A percentile compares a stretch with the other conserved stretches of the same genome.
Evolutionary conservation across 2,113 vertebrate genomes (phyloP).

Genomic region (Tupaia tana): DNA sequence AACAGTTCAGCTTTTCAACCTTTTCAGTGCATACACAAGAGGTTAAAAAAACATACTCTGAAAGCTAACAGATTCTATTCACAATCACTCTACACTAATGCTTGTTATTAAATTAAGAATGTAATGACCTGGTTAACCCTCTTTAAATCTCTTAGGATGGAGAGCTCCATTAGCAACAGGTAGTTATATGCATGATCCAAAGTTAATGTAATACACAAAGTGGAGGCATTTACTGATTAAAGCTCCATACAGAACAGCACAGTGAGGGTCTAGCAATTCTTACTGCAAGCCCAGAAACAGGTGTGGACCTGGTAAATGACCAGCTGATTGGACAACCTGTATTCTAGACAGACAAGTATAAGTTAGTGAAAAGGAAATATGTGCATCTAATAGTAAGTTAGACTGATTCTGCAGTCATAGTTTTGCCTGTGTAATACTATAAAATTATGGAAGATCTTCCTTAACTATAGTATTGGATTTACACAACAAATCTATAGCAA

Average conservation of each 20-base stretch:
- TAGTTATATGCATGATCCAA: conserved; percentile 93
- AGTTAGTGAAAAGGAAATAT: conserved; percentile 88
- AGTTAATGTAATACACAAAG: conserved; percentile 88
- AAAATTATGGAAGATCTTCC: conserved; percentile 85
- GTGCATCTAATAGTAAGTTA: conserved; percentile 87
- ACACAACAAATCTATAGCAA: conserved; percentile 79
- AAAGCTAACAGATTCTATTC: conserved; percentile 89
- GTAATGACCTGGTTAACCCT: conserved; percentile 91
- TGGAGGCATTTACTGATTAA: conserved; percentile 87
- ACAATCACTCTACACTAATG: conserved; percentile 99
- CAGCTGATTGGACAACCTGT: conserved; percentile 93
- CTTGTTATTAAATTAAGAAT: conserved; percentile 95
- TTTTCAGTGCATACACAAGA: conserved; percentile 67
- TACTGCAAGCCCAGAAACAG: conserved; percentile 85
- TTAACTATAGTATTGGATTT: conserved; percentile 81
- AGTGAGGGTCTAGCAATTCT: conserved; percentile 86
- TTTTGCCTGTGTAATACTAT: conserved; percentile 87
- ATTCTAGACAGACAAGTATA: conserved; percentile 89
- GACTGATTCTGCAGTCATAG: conserved; percentile 95
- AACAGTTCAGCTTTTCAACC: conserved; percentile 84
- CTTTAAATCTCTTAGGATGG: conserved; percentile 92
- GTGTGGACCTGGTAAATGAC: conserved; percentile 88
- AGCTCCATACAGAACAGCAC: conserved; percentile 89
- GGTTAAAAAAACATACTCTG: conserved; percentile 83
- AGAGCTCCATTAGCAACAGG: conserved; percentile 95